A percentile compares a stretch with the other conserved stretches of the same genome.
These are phyloP conservation scores for Fregetta grallaria DNA, from an alignment of 2,113 vertebrate species.

Conservation along the genomic window DNA sequence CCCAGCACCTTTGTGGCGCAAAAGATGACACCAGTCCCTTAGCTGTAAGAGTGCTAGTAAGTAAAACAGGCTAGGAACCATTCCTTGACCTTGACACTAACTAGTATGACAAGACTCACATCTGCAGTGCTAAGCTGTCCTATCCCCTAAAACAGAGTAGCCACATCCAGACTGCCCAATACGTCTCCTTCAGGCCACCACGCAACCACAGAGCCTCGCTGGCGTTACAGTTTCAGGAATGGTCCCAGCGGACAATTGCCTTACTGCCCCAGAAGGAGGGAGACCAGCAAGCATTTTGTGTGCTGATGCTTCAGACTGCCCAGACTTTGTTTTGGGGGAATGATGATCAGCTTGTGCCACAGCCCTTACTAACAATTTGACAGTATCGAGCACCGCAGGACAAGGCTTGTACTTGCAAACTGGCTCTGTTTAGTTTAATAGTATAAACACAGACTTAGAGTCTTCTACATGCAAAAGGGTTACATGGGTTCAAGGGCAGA, in stretches of 20 bases:
- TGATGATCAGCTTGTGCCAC: background rate
- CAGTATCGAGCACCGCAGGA: background rate
- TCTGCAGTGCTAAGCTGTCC: background rate
- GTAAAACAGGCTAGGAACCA: background rate
- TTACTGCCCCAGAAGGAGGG: background rate
- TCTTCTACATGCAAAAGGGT: background rate
- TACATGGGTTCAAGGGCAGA: background rate
- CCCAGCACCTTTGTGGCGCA: background rate
- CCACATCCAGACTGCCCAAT: background rate
- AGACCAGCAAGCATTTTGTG: background rate
- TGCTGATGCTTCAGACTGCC: background rate
- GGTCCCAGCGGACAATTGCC: background rate
- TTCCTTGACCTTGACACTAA: background rate
- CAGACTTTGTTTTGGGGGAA: background rate
- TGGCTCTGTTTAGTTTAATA: constrained; percentile 9
- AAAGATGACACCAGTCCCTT: background rate
- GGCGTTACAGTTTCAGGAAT: background rate
- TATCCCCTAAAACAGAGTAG: background rate
- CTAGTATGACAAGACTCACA: background rate
- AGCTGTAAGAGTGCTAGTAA: background rate
- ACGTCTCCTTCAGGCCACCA: background rate
- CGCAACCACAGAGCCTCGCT: fast-evolving
- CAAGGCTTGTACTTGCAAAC: background rate
- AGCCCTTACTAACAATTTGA: background rate
- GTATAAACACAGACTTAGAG: constrained; percentile 5